A percentile compares a stretch with the other conserved stretches of the same genome.
Evolutionary conservation across 2,113 vertebrate genomes (phyloP).

Genomic region (Epinephelus fuscoguttatus): DNA sequence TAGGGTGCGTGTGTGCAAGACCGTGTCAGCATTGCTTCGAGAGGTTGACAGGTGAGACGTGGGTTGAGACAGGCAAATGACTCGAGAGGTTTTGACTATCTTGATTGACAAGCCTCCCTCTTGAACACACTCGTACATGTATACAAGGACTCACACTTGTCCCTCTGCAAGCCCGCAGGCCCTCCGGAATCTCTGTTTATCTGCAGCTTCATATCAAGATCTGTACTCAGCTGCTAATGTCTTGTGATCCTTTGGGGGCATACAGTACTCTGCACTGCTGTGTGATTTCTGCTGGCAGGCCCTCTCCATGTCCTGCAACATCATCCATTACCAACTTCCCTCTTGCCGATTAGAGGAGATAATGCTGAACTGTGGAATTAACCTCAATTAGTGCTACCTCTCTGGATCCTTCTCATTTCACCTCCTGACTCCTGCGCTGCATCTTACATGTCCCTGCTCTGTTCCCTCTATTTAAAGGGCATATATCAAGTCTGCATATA

Average conservation of each 20-base stretch:
- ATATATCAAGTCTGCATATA: constrained; percentile 33
- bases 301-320: constrained; percentile 80
- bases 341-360: constrained; percentile 66
- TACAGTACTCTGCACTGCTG: constrained; percentile 9
- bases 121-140: constrained; percentile 17
- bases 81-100: constrained; percentile 15
- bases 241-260: constrained; percentile 82
- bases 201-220: constrained; percentile 66
- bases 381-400: constrained; percentile 87
- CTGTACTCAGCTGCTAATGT: constrained; percentile 75
- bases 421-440: constrained; percentile 54
- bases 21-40: constrained; percentile 36
- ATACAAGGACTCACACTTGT: constrained; percentile 12
- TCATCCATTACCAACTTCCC: constrained; percentile 72
- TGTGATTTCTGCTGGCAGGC: constrained; percentile 75
- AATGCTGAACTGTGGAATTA: constrained; percentile 81
- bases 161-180: constrained; percentile 13
- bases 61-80: constrained; percentile 35
- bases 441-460: constrained; percentile 45
- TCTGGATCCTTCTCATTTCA: constrained; percentile 68
- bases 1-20: constrained; percentile 9
- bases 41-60: constrained; percentile 52
- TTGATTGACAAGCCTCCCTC: constrained; percentile 46
- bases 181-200: constrained; percentile 60
- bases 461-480: constrained; percentile 39